Conservation (phyloP, 2,113 vertebrate species). For the Cygnus buccinator region DNA sequence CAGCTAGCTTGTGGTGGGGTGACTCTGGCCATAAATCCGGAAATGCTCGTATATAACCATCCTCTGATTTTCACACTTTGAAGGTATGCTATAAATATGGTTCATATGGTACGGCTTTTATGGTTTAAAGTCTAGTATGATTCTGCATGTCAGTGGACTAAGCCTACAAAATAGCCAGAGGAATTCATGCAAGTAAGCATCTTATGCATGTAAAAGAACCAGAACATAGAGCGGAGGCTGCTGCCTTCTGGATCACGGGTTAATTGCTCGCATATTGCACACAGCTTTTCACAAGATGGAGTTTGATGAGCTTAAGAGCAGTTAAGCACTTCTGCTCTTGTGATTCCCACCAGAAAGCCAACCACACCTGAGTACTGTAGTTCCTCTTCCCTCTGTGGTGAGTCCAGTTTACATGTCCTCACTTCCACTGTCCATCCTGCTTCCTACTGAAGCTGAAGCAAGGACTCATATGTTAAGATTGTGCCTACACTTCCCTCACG, state of each 20-base stretch:
- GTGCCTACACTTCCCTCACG: neutral
- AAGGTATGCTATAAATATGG: neutral
- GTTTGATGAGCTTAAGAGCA: neutral
- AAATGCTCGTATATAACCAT: neutral
- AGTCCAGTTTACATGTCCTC: neutral
- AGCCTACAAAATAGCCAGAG: neutral
- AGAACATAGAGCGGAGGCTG: neutral
- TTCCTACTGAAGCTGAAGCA: neutral
- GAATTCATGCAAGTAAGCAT: neutral
- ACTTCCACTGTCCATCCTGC: neutral
- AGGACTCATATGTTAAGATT: neutral
- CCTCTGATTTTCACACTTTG: slow-evolving; percentile 41
- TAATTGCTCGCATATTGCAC: neutral
- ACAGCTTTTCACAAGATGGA: neutral
- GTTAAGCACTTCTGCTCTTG: neutral
- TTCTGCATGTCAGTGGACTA: neutral
- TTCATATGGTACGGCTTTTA: neutral
- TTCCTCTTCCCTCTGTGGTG: fast-evolving
- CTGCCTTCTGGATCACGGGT: neutral
- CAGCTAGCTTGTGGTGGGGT: neutral
- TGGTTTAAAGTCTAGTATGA: neutral
- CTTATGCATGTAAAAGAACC: neutral
- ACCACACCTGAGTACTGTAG: neutral
- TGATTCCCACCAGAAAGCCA: neutral
- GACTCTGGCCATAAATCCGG: neutral